Evolutionary conservation across 2,113 vertebrate species (phyloP).

Genomic region (Aphelocoma coerulescens): DNA sequence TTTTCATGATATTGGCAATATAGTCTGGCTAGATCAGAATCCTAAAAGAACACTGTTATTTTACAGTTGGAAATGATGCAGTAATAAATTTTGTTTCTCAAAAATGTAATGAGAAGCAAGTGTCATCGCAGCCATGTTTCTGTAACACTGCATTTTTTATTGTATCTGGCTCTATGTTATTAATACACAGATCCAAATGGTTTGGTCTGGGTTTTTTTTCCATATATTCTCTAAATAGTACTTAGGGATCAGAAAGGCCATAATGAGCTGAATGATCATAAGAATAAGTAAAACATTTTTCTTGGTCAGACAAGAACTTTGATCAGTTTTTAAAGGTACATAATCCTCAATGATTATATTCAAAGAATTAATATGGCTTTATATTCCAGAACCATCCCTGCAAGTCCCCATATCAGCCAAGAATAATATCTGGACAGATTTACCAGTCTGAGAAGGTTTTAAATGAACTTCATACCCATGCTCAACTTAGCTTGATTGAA

Average conservation of each 20-base stretch:
- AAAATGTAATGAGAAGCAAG: slow-evolving; percentile 13
- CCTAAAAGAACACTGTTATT: not conserved
- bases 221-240: not conserved
- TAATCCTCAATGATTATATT: not conserved
- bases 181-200: not conserved
- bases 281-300: not conserved
- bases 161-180: not conserved
- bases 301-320: not conserved
- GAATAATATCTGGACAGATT: not conserved
- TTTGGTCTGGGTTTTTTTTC: not conserved
- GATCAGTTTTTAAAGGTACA: not conserved
- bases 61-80: not conserved
- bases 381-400: not conserved
- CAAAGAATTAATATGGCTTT: not conserved
- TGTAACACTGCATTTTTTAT: not conserved
- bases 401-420: not conserved
- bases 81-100: not conserved
- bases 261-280: not conserved
- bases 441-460: not conserved
- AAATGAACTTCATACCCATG: not conserved
- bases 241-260: not conserved
- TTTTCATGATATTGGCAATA: not conserved
- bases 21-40: not conserved
- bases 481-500: not conserved
- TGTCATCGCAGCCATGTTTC: not conserved